Percentiles rank a stretch among this genome's conserved stretches.
phyloP scores from a whole-genome alignment of 2,797 vertebrate species.

The Diceros bicornis region DNA sequence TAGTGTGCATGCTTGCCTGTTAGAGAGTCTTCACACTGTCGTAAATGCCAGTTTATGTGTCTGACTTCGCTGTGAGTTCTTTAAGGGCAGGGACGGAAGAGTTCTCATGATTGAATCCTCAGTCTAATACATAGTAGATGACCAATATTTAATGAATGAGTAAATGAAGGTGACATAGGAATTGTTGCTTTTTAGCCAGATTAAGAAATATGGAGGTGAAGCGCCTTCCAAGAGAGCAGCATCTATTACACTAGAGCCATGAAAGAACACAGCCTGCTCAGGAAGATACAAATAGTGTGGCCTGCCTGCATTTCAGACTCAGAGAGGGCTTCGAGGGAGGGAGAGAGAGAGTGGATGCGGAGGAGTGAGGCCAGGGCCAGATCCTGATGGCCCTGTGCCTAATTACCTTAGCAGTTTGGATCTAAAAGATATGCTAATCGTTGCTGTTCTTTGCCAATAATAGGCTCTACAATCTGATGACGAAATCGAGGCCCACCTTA shows the following conservation, averaged over 20 bases:
- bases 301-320: background rate
- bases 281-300: background rate
- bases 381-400: background rate
- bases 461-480: slow-evolving; percentile 90
- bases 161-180: background rate
- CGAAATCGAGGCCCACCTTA: slow-evolving; percentile 89
- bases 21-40: background rate
- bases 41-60: background rate
- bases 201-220: background rate
- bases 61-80: background rate
- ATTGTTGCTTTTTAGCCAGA: background rate
- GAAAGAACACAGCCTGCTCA: background rate
- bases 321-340: background rate
- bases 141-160: background rate
- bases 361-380: rapidly evolving
- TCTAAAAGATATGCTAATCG: background rate
- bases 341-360: background rate
- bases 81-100: background rate
- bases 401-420: background rate
- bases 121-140: background rate
- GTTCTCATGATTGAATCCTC: background rate
- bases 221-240: background rate
- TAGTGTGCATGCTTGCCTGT: background rate
- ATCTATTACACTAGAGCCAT: background rate
- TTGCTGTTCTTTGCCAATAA: background rate